phyloP scores from a whole-genome alignment of 2,888 invertebrate genomes.

The Ectemnius continuus region DNA sequence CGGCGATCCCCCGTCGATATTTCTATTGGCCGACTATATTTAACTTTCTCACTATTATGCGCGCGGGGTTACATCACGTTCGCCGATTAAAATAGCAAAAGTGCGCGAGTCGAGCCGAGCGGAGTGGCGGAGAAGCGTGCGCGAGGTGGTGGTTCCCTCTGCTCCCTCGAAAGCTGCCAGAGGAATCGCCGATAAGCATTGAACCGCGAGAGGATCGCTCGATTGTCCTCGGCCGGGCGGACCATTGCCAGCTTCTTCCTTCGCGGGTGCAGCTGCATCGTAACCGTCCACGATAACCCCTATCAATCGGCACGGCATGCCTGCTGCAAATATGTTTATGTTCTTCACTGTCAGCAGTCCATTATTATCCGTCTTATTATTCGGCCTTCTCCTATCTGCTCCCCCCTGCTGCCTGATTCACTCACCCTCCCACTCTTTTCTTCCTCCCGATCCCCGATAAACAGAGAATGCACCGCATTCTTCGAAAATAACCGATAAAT shows the following conservation, averaged over 20 bases:
- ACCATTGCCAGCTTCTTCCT: no score
- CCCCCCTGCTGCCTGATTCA: no score
- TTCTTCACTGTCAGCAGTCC: conserved; percentile 28
- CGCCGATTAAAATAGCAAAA: conserved; percentile 59
- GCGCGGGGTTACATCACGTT: conserved; percentile 54
- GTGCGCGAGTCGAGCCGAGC: no score
- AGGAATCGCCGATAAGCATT: not conserved
- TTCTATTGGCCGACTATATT: conserved; percentile 43
- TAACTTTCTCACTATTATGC: conserved; percentile 53
- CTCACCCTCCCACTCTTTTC: not conserved
- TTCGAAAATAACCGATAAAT: no score
- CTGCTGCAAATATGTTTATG: conserved; percentile 59
- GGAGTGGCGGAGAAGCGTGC: conserved; percentile 22
- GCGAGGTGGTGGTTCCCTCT: conserved; percentile 12
- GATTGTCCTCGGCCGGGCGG: no score
- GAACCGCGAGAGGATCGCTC: not conserved
- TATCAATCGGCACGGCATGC: conserved; percentile 48
- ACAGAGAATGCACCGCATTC: not conserved
- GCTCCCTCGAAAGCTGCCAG: conserved; percentile 2
- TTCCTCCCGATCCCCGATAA: not conserved
- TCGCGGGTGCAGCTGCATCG: conserved; percentile 52
- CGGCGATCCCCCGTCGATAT: conserved; percentile 7
- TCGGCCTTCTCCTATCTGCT: conserved; percentile 1
- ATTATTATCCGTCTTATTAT: conserved; percentile 39
- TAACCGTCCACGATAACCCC: conserved; percentile 44